These are phyloP conservation scores for Ichneumon xanthorius DNA, from an alignment of 2,888 invertebrate genomes.

Conservation along the genomic window DNA sequence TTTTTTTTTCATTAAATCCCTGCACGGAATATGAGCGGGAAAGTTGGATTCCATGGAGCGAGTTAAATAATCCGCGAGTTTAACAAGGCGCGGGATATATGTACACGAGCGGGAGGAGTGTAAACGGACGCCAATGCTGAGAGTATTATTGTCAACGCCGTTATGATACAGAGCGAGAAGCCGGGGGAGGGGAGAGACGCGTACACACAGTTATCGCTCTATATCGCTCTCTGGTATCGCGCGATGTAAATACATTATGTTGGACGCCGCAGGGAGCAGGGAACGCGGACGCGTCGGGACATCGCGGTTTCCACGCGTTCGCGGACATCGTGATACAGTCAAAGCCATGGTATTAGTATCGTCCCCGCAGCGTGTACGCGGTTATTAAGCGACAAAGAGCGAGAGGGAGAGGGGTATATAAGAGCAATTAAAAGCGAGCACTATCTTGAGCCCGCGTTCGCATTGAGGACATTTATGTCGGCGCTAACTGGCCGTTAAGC, in stretches of 20 bases:
- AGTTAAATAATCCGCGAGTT: slow-evolving; percentile 63
- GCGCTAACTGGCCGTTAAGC: slow-evolving; percentile 82
- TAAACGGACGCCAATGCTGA: slow-evolving; percentile 36
- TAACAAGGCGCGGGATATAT: slow-evolving; percentile 49
- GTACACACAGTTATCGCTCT: slow-evolving; percentile 46
- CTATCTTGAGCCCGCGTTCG: slow-evolving; percentile 50
- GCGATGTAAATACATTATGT: slow-evolving; percentile 55
- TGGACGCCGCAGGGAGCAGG: slow-evolving; percentile 14
- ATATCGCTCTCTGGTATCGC: slow-evolving; percentile 44
- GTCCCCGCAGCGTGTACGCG: slow-evolving; percentile 59
- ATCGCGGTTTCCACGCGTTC: slow-evolving; percentile 31
- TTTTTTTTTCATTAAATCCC: slow-evolving; percentile 55
- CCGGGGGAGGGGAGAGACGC: slow-evolving; percentile 10
- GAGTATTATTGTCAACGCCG: slow-evolving; percentile 59
- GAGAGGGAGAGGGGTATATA: slow-evolving; percentile 22
- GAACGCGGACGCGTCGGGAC: slow-evolving; percentile 28
- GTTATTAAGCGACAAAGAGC: slow-evolving; percentile 65
- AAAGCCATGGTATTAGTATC: slow-evolving; percentile 40
- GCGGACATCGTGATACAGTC: slow-evolving; percentile 14
- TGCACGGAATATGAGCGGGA: slow-evolving; percentile 39
- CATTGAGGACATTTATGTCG: slow-evolving; percentile 80
- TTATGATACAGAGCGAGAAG: slow-evolving; percentile 40
- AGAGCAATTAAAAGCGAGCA: slow-evolving; percentile 79
- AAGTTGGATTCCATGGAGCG: slow-evolving; percentile 36
- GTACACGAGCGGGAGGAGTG: slow-evolving; percentile 7